These are phyloP conservation scores for Dendronephthya gigantea DNA, from an alignment of 64 coral and sea anemone genomes.

Conservation along the genomic window DNA sequence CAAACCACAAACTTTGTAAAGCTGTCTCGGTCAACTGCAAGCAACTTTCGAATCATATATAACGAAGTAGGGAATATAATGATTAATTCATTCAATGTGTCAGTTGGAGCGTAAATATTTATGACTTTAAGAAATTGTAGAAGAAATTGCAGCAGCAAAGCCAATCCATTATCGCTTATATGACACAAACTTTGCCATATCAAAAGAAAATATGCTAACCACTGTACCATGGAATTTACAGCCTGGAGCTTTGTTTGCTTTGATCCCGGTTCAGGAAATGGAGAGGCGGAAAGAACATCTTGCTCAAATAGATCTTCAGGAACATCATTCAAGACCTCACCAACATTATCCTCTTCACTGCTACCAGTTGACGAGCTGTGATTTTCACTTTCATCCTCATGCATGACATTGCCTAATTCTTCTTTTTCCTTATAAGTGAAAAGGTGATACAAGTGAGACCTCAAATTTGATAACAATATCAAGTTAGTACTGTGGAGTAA, in stretches of 20 bases:
- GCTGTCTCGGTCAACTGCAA: constrained; percentile 37
- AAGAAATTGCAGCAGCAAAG: constrained; percentile 26
- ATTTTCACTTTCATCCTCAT: too few relatives aligned
- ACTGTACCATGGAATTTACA: constrained; percentile 1
- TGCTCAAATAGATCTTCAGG: neutral
- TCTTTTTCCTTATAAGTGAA: too few relatives aligned
- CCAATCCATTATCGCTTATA: constrained; percentile 24
- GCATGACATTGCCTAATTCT: too few relatives aligned
- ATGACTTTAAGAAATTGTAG: constrained; percentile 22
- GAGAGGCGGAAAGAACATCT: neutral
- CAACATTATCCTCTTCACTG: neutral
- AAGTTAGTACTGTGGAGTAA: too few relatives aligned
- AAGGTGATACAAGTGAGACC: too few relatives aligned
- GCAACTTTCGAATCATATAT: constrained; percentile 22
- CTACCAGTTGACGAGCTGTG: too few relatives aligned
- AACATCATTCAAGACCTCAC: neutral
- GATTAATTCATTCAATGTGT: constrained; percentile 9
- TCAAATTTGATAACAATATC: too few relatives aligned
- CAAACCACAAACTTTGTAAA: constrained; percentile 51
- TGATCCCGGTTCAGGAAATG: neutral
- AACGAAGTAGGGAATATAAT: constrained; percentile 17
- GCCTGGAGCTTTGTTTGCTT: neutral
- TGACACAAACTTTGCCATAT: constrained; percentile 12
- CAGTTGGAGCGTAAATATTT: constrained; percentile 1
- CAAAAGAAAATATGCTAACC: constrained; percentile 26